These are phyloP conservation scores for Trissolcus brochymenae DNA, from an alignment of 2,888 invertebrate genomes.

Conservation along the genomic window DNA sequence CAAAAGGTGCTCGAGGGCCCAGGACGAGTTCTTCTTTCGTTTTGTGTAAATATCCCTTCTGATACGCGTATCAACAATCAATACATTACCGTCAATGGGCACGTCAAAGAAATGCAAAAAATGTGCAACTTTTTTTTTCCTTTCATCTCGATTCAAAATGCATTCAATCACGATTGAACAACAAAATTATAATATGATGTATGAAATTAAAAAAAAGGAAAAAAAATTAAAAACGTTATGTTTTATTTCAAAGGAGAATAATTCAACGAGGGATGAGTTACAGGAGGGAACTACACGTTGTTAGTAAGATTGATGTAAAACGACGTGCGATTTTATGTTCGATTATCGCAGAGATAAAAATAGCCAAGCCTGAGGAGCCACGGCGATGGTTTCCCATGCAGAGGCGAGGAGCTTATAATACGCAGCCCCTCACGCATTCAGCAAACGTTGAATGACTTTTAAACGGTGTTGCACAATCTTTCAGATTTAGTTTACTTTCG, in stretches of 20 bases:
- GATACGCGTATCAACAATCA: constrained; percentile 46
- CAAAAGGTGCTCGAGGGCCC: constrained; percentile 56
- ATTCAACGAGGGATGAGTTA: background rate
- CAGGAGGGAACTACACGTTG: background rate
- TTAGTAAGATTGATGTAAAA: constrained; percentile 15
- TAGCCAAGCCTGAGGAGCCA: constrained; percentile 25
- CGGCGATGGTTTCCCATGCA: constrained; percentile 45
- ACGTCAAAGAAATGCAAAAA: background rate
- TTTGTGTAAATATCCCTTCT: constrained; percentile 43
- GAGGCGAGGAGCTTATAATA: constrained; percentile 29
- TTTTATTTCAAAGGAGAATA: background rate
- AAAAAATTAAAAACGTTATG: background rate
- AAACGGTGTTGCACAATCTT: constrained; percentile 69
- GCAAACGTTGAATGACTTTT: constrained; percentile 66
- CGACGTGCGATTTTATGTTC: constrained; percentile 17
- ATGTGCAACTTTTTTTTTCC: background rate
- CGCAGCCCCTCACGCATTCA: constrained; percentile 50
- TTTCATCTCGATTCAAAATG: background rate
- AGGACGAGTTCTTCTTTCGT: constrained; percentile 27
- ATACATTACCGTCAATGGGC: constrained; percentile 11
- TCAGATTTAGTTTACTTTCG: constrained; percentile 72
- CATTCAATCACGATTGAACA: background rate
- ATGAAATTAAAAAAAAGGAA: background rate
- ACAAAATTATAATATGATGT: background rate
- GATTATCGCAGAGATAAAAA: constrained; percentile 46